Evolutionary conservation across 1,140 invertebrate species (phyloP).

Genomic region (Pseudachorutes palmiensis): DNA sequence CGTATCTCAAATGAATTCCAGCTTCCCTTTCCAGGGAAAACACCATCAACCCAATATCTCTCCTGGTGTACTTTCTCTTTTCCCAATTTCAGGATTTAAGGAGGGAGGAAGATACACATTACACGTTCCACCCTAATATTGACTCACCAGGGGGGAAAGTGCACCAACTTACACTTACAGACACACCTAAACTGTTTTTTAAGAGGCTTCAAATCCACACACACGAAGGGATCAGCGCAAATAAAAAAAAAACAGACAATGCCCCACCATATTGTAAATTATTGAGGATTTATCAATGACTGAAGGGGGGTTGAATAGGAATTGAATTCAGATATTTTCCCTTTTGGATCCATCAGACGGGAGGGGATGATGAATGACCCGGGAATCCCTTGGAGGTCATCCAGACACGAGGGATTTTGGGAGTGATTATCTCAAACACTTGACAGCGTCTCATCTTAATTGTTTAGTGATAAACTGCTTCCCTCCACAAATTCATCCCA

Average conservation of each 20-base stretch:
- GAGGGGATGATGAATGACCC: conserved; percentile 5
- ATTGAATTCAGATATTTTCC: not conserved
- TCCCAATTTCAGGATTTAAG: conserved; percentile 4
- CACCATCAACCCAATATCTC: not conserved
- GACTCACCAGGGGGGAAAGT: not conserved
- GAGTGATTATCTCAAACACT: not conserved
- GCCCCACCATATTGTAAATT: not conserved
- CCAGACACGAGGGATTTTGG: not conserved
- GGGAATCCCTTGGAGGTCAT: not conserved
- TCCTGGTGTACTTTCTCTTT: not conserved
- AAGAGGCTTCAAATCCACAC: not conserved
- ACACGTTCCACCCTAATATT: conserved; percentile 4
- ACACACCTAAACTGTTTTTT: not conserved
- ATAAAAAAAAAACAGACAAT: not conserved
- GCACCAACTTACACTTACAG: not conserved
- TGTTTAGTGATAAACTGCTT: conserved; percentile 6
- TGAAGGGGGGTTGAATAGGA: not conserved
- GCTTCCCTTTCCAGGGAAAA: not conserved
- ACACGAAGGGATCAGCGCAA: not conserved
- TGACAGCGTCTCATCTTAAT: not conserved
- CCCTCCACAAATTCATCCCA: not conserved
- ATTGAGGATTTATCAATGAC: not conserved
- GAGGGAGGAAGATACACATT: not conserved
- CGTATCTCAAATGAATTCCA: not conserved
- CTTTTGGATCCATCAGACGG: not conserved